A percentile compares a stretch with the other conserved stretches of the same genome.
Conservation (phyloP, 2,113 vertebrate genomes). For the Pithys albifrons region DNA sequence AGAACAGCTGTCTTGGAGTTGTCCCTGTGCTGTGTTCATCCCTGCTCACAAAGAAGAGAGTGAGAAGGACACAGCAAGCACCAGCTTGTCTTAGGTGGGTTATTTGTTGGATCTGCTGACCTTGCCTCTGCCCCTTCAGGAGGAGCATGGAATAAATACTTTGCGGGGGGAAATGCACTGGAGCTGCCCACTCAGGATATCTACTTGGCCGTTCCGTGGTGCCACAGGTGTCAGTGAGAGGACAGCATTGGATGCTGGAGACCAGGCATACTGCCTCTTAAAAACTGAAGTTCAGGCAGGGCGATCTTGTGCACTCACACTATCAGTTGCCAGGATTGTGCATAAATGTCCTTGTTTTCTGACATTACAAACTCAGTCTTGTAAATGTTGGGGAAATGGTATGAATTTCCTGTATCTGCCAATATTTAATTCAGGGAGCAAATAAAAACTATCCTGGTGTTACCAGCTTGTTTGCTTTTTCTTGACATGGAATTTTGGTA, state of each 20-base stretch:
- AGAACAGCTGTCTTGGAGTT: background rate
- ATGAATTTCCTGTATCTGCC: conserved; percentile 53
- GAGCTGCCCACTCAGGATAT: conserved; percentile 33
- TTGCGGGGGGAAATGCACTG: background rate
- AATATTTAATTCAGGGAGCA: conserved; percentile 69
- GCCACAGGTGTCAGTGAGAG: conserved; percentile 28
- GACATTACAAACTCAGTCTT: conserved; percentile 48
- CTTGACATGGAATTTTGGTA: background rate
- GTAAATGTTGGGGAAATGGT: conserved; percentile 57
- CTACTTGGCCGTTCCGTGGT: background rate
- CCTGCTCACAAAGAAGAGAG: background rate
- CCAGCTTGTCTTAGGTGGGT: background rate
- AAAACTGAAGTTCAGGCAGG: background rate
- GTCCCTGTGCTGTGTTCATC: background rate
- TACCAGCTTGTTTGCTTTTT: background rate
- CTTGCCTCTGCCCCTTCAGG: conserved; percentile 62
- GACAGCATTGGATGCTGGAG: background rate
- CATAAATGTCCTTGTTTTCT: conserved; percentile 35
- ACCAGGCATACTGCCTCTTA: conserved; percentile 17
- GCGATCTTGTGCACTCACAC: conserved; percentile 9
- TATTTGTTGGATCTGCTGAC: background rate
- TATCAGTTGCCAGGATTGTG: conserved; percentile 20
- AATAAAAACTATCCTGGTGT: conserved; percentile 68
- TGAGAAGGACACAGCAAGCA: background rate
- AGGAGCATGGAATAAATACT: conserved; percentile 12